phyloP scores from a whole-genome alignment of 2,113 vertebrate species.

The Vicugna pacos region DNA sequence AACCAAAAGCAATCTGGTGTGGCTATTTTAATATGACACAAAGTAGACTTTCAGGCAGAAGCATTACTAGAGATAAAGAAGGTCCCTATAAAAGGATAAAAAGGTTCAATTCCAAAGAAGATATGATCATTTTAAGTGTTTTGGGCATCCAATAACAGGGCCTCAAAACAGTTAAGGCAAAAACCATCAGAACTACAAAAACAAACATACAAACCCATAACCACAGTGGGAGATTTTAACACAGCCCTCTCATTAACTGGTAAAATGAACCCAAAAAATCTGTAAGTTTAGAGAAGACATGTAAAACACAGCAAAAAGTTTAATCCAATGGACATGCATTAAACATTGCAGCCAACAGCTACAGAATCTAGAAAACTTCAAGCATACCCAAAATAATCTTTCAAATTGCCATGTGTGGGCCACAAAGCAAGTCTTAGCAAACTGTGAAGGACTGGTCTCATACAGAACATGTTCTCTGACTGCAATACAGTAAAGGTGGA shows the following conservation, averaged over 20 bases:
- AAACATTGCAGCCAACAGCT: neutral
- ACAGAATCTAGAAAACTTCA: neutral
- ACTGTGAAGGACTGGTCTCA: neutral
- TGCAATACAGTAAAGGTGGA: neutral
- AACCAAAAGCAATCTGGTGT: neutral
- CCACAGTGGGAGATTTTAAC: neutral
- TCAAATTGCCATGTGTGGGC: neutral
- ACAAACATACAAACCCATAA: neutral
- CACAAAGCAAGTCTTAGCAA: neutral
- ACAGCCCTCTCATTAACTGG: neutral
- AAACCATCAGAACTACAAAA: neutral
- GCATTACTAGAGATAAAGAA: neutral
- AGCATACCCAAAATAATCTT: neutral
- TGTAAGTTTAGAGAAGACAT: neutral
- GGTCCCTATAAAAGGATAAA: neutral
- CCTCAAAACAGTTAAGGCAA: neutral
- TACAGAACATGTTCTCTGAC: neutral
- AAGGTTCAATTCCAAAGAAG: neutral
- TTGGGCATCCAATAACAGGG: neutral
- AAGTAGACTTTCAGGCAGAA: neutral
- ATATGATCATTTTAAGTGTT: neutral
- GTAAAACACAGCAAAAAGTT: neutral
- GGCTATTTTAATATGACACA: neutral
- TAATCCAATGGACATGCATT: neutral
- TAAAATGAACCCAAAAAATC: neutral